phyloP scores from a whole-genome alignment of 2,797 vertebrate genomes.

The Alca torda region DNA sequence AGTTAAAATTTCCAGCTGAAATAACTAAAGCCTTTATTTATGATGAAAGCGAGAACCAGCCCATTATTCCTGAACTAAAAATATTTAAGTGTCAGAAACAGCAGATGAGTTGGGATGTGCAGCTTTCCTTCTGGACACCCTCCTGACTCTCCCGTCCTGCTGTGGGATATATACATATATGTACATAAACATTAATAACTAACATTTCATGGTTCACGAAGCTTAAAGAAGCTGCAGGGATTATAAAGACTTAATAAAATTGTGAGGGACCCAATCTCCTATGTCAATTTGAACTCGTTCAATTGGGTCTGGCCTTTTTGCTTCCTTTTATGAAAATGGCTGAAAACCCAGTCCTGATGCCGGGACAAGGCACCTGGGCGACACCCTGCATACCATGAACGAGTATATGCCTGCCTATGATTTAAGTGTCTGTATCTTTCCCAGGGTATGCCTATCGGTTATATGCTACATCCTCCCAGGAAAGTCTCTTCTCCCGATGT shows the following conservation, averaged over 20 bases:
- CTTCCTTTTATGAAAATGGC: not conserved
- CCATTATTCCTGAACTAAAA: not conserved
- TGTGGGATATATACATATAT: not conserved
- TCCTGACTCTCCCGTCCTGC: not conserved
- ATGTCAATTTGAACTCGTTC: not conserved
- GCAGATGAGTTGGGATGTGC: not conserved
- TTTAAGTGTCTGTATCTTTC: not conserved
- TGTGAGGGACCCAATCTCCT: not conserved
- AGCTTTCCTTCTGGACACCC: not conserved
- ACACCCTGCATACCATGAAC: not conserved
- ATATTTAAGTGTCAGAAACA: not conserved
- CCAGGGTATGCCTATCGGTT: not conserved
- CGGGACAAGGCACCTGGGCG: not conserved
- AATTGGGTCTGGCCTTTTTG: not conserved
- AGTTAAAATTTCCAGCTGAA: not conserved
- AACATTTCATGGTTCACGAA: not conserved
- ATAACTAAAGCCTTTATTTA: not conserved
- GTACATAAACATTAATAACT: not conserved
- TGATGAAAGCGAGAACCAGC: not conserved
- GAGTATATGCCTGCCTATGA: not conserved
- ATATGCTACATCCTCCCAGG: not conserved
- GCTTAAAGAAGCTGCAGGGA: not conserved
- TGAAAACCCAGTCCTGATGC: not conserved
- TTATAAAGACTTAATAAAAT: not conserved
- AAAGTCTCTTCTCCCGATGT: not conserved